Base-by-base conservation (phyloP, 2,113 vertebrate species). In the Oplegnathus fasciatus region DNA sequence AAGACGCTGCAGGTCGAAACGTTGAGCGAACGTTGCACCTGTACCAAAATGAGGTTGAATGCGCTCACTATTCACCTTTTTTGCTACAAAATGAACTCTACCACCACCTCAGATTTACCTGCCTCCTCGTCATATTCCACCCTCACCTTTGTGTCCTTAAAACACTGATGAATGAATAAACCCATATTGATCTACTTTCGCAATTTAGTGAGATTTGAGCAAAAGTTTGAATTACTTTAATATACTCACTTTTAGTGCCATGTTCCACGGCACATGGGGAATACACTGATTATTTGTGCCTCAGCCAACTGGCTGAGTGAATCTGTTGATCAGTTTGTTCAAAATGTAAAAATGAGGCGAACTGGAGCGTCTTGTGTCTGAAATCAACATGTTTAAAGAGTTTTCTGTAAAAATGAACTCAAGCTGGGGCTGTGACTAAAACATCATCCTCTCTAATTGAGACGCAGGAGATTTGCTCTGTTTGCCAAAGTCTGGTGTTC, bases 371-470 rank as follows among this genome's bases (percentile, higher is more conserved):
- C 11, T 5, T 62, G 30, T 22, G 32, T 62, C 30, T 20, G 60
- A 34, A 62, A 34, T 48, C 22, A 81, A 22, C 13, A 15, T 32
- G 65, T 75, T 69, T 62, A 9, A 18, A 61, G 28, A 61, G 26
- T 15, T 58, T 30, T 60, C 54, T 50, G 17, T 60, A 60, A 60
- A 82, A 26, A 18, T 26, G 15, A 24, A 32, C 54, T 60, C 62
- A 28, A 70, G 54, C 57, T 55, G 2, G 15, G 9, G 44, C 48
- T 26, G 48, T 34, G 30, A 0, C 15, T 66, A 17, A 67, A 60
- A 67, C 32, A 9, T n/a, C 26, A 7, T 52, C 32, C 0, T 18
- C 28, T 73, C 52, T 84, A 79, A 84, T 48, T 79, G 60, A 74
- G 18, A 52, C 82, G 15, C 44, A 6, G 37, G 82, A 74, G 75